Evolutionary conservation across 2,113 vertebrate species (phyloP), one percentile per base, ranked within the genome.

Genomic region (Ammodytes marinus): DNA sequence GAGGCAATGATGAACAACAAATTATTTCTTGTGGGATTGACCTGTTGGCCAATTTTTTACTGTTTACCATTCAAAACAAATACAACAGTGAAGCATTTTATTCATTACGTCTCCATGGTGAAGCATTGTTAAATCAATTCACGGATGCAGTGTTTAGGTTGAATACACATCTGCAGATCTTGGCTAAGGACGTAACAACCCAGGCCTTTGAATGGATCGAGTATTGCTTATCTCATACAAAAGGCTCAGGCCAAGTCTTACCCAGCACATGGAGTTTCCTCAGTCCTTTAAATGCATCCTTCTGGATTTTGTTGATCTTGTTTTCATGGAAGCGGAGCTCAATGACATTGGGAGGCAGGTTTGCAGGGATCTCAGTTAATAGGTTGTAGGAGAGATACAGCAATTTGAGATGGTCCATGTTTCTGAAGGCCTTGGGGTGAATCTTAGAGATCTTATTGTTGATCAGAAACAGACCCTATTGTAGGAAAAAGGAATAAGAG

Each of bases 281-380:
- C 94, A 99, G 95, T 86, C 97, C 97, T 89, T 96, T 96, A 87
- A 99, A 99, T 1, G 94, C 91, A 0, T 96, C 95, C 89, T 96
- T 98, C 81, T 95, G 96, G 93, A 99, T 95, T 87, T 93, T 96
- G 92, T 93, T 94, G 81, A 99, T 98, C 89, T 96, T 96, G 85
- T 99, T 99, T 80, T 98, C 97, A 45, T 99, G 97, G 91, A 99
- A 96, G 79, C 98, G 95, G 67, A 99, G 94, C 87, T 99, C 97
- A 79, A 96, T 93, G 86, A 99, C 89, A 7, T 96, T 96, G 72
- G 93, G 96, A 59, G 98, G 98, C 71, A 99, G 94, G 58, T 97
- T 97, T 40, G 94, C 94, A 35, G 98, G 98, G 71, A 99, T 95
- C 91, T 97, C 96, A 8, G 94, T 97, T 80, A 99, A 93, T 87